Percentiles rank a stretch among this genome's conserved stretches.
phyloP scores from a whole-genome alignment of 2,113 vertebrate species.

The Psephotus haematonotus region DNA sequence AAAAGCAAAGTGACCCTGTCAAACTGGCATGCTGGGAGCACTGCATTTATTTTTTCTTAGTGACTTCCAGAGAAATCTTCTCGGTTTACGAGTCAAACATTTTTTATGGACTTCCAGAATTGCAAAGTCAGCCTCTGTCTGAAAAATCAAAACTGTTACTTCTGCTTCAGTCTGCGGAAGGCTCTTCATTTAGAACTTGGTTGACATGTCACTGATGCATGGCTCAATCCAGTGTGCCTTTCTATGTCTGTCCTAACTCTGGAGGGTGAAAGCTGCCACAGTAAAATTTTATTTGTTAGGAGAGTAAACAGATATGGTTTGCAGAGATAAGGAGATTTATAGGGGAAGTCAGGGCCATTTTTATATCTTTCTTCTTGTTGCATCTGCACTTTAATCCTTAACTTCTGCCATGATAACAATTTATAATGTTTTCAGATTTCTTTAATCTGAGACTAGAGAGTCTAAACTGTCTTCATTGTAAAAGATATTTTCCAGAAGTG shows the following conservation, averaged over 20 bases:
- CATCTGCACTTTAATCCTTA: not conserved
- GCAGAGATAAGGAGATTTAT: not conserved
- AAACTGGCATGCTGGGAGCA: not conserved
- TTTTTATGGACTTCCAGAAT: constrained; percentile 20
- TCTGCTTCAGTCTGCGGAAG: not conserved
- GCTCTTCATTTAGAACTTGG: not conserved
- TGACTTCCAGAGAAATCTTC: not conserved
- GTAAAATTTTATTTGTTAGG: not conserved
- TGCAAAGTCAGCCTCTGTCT: not conserved
- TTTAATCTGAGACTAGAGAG: not conserved
- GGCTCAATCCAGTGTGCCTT: not conserved
- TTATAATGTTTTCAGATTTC: not conserved
- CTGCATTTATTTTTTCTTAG: not conserved
- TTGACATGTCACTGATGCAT: not conserved
- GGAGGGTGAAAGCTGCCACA: not conserved
- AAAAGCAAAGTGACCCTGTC: constrained; percentile 45
- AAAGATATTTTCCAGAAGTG: not conserved
- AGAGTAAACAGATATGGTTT: not conserved
- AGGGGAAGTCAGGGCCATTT: not conserved
- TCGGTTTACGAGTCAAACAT: constrained; percentile 11
- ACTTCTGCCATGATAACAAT: not conserved
- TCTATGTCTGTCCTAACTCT: not conserved
- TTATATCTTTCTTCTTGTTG: not conserved
- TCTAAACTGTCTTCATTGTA: not conserved
- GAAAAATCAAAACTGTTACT: not conserved